Evolutionary conservation across 2,113 vertebrate species (phyloP).

Genomic region (Uria lomvia): DNA sequence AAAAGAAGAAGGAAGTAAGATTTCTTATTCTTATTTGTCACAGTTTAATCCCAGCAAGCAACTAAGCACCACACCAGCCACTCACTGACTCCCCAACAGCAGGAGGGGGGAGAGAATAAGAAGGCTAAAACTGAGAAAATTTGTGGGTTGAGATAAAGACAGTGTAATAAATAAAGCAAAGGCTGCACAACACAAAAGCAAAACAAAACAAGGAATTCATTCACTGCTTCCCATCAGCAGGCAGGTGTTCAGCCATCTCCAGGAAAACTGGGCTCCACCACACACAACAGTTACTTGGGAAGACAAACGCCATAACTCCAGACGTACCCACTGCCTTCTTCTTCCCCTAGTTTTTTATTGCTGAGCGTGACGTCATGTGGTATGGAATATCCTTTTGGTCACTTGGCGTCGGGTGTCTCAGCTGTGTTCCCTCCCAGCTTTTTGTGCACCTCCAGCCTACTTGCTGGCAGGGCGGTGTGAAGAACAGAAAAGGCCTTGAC

Average conservation of each 20-base stretch:
- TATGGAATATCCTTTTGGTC: not conserved
- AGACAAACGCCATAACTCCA: not conserved
- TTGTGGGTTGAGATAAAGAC: not conserved
- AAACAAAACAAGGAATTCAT: not conserved
- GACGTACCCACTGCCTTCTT: not conserved
- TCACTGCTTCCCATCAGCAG: not conserved
- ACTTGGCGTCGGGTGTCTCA: not conserved
- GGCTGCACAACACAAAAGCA: not conserved
- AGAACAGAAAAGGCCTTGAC: not conserved
- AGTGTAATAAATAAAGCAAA: not conserved
- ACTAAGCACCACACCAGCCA: not conserved
- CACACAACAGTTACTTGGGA: not conserved
- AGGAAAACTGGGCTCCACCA: not conserved
- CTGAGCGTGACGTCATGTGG: not conserved
- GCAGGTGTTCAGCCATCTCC: not conserved
- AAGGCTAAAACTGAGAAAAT: not conserved
- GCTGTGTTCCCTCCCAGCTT: not conserved
- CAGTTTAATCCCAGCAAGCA: not conserved
- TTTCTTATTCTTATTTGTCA: not conserved
- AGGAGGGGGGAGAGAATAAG: not conserved
- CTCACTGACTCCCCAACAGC: not conserved
- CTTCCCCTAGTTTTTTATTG: not conserved
- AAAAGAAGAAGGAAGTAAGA: not conserved
- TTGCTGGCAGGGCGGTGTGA: rapidly evolving
- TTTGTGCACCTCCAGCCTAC: not conserved